phyloP scores from a whole-genome alignment of 2,888 invertebrate genomes.

The Drosophila rubida region DNA sequence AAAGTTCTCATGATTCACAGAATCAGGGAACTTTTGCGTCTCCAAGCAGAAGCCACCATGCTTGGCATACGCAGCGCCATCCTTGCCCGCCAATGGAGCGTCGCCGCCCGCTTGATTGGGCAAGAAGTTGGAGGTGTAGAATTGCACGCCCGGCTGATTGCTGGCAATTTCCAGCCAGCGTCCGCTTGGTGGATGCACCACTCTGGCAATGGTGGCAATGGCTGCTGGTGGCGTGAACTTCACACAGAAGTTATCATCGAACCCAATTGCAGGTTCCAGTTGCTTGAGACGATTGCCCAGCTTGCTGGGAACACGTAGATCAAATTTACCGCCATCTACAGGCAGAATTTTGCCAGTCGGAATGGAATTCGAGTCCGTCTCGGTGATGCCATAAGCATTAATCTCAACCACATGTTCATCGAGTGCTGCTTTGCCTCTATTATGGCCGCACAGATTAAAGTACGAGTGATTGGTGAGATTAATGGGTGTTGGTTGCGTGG shows the following conservation, averaged over 20 bases:
- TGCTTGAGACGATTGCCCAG: conserved; percentile 89
- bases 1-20: conserved; percentile 93
- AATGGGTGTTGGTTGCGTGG: conserved; percentile 92
- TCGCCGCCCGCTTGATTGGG: conserved; percentile 87
- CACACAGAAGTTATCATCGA: conserved; percentile 93
- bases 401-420: conserved; percentile 90
- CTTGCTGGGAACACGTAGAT: conserved; percentile 89
- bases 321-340: conserved; percentile 90
- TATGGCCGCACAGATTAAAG: conserved; percentile 97
- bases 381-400: conserved; percentile 91
- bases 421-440: conserved; percentile 87
- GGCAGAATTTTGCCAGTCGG: conserved; percentile 90
- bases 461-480: conserved; percentile 95
- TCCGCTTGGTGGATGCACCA: conserved; percentile 89
- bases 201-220: conserved; percentile 88
- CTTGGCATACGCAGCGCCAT: conserved; percentile 88
- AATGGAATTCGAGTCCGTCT: conserved; percentile 89
- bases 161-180: conserved; percentile 92
- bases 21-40: conserved; percentile 97
- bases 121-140: conserved; percentile 93
- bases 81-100: conserved; percentile 88
- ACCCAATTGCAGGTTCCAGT: conserved; percentile 89
- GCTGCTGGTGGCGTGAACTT: conserved; percentile 49
- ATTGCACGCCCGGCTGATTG: conserved; percentile 95
- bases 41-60: conserved; percentile 95